A percentile compares a stretch with the other conserved stretches of the same genome.
These are phyloP conservation scores for Pogonomyrmex barbatus DNA, from an alignment of 1,140 invertebrate species.

Conservation along the genomic window DNA sequence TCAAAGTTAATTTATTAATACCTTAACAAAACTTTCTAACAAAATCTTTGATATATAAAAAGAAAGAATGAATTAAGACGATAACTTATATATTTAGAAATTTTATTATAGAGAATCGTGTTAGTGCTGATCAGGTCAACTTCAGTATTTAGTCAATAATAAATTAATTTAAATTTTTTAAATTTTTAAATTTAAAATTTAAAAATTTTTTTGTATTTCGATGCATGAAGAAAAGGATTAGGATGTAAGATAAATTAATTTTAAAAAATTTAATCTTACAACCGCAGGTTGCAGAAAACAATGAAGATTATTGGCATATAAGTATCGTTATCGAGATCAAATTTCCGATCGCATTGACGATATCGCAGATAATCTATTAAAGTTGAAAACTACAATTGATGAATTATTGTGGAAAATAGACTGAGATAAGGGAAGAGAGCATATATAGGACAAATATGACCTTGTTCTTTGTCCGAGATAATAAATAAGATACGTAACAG, in stretches of 20 bases:
- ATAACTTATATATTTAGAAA: no score
- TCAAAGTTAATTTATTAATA: neutral
- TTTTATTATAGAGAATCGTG: no score
- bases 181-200: no score
- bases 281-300: neutral
- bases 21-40: no score
- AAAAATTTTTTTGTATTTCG: neutral
- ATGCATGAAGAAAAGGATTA: neutral
- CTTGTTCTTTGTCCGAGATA: neutral
- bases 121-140: no score
- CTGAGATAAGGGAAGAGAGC: slow-evolving; percentile 17
- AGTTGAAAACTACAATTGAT: slow-evolving; percentile 22
- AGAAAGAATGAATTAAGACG: no score
- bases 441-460: slow-evolving; percentile 1
- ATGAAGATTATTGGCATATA: neutral
- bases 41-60: no score
- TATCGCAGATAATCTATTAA: slow-evolving; percentile 28
- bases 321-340: slow-evolving; percentile 7
- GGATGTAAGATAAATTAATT: neutral
- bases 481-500: slow-evolving; percentile 4
- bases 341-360: neutral
- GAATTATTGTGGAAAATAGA: neutral
- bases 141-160: no score
- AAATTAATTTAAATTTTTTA: no score
- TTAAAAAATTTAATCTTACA: neutral